A percentile compares a stretch with the other conserved stretches of the same genome.
These are phyloP conservation scores for Maniola hyperantus DNA, from an alignment of 2,888 invertebrate species.

Conservation along the genomic window DNA sequence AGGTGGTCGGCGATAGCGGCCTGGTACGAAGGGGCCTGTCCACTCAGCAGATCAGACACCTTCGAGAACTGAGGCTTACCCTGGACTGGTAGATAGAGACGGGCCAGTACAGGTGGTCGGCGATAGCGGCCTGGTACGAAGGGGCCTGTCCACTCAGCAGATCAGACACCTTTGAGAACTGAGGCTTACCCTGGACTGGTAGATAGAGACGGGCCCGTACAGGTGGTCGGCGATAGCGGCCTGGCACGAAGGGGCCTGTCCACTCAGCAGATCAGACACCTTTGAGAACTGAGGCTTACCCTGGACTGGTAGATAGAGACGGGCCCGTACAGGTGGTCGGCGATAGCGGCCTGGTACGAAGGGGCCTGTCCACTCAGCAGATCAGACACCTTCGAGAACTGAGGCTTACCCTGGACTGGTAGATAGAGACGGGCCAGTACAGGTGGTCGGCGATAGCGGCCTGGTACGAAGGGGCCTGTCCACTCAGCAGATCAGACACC, in stretches of 20 bases:
- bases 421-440: slow-evolving; percentile 63
- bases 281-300: no score
- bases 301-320: slow-evolving; percentile 65
- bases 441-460: slow-evolving; percentile 67
- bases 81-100: slow-evolving; percentile 65
- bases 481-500: slow-evolving; percentile 69
- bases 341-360: slow-evolving; percentile 62
- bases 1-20: slow-evolving; percentile 67
- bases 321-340: slow-evolving; percentile 66
- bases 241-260: slow-evolving; percentile 60
- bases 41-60: slow-evolving; percentile 69
- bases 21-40: slow-evolving; percentile 60
- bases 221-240: slow-evolving; percentile 67
- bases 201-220: slow-evolving; percentile 63
- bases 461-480: slow-evolving; percentile 60
- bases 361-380: slow-evolving; percentile 63
- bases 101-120: slow-evolving; percentile 66
- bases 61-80: slow-evolving; percentile 60
- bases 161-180: slow-evolving; percentile 68
- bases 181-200: slow-evolving; percentile 64
- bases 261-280: slow-evolving; percentile 69
- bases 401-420: slow-evolving; percentile 65
- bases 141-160: slow-evolving; percentile 63
- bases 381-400: slow-evolving; percentile 68
- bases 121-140: slow-evolving; percentile 62